These are phyloP conservation scores for Bellardia pandia DNA, from an alignment of 2,888 invertebrate genomes.

Conservation along the genomic window DNA sequence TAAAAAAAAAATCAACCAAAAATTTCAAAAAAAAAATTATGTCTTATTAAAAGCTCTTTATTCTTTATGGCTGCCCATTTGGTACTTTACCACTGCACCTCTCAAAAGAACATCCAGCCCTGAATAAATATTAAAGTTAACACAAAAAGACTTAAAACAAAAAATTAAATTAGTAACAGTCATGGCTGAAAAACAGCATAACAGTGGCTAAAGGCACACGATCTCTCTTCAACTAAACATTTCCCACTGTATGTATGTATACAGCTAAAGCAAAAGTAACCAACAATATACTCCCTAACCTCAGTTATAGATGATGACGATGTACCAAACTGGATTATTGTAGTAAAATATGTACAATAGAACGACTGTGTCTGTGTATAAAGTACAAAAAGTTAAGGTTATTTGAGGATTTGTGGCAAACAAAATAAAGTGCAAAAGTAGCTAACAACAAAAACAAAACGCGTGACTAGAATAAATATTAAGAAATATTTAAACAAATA, in stretches of 20 bases:
- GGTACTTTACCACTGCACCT: not conserved
- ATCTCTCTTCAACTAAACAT: not conserved
- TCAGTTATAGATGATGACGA: not conserved
- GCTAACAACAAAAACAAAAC: not conserved
- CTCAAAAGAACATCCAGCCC: not conserved
- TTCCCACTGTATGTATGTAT: not conserved
- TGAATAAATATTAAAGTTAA: slow-evolving; percentile 28
- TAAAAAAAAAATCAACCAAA: no score
- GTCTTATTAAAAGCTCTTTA: no score
- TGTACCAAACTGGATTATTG: slow-evolving; percentile 6
- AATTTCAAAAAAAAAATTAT: no score
- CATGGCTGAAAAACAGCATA: slow-evolving; percentile 57
- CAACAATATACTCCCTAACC: not conserved
- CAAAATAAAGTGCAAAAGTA: slow-evolving; percentile 30
- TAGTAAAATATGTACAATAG: not conserved
- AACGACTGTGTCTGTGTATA: not conserved
- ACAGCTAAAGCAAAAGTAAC: slow-evolving; percentile 12
- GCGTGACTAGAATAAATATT: slow-evolving; percentile 68
- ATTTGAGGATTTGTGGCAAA: slow-evolving; percentile 68
- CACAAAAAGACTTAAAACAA: slow-evolving; percentile 49
- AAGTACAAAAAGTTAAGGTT: slow-evolving; percentile 69
- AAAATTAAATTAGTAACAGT: slow-evolving; percentile 70
- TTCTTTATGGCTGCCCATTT: not conserved
- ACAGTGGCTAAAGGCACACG: slow-evolving; percentile 11
- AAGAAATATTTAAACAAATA: slow-evolving; percentile 56